Conservation (phyloP, 2,888 invertebrate genomes). For the Microplitis manilae region DNA sequence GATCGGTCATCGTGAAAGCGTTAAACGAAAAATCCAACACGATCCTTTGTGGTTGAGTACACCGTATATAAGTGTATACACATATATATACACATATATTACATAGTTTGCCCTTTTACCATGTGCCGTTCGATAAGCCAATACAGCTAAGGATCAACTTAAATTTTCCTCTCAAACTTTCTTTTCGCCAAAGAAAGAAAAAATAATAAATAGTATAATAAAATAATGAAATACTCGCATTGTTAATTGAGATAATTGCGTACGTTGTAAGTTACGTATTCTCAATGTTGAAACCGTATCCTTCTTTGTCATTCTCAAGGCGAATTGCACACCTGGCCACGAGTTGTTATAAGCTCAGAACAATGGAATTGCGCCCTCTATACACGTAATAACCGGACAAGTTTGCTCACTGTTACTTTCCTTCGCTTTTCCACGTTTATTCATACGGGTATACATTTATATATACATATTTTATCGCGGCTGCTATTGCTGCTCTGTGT, state of each 20-base stretch:
- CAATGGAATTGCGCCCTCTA: slow-evolving; percentile 61
- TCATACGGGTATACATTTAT: not conserved
- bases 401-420: slow-evolving; percentile 32
- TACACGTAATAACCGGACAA: slow-evolving; percentile 58
- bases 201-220: not conserved
- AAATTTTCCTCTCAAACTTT: not conserved
- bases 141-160: slow-evolving; percentile 17
- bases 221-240: not conserved
- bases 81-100: slow-evolving; percentile 11
- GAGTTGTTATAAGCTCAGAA: slow-evolving; percentile 53
- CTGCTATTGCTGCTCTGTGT: not conserved
- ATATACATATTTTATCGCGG: not conserved
- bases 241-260: not conserved
- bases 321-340: slow-evolving; percentile 49
- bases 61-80: not conserved
- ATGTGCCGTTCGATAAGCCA: slow-evolving; percentile 17
- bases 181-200: no score
- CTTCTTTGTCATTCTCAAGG: slow-evolving; percentile 5
- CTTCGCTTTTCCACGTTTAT: slow-evolving; percentile 18
- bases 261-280: not conserved
- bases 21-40: slow-evolving; percentile 32
- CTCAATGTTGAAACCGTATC: not conserved
- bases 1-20: slow-evolving; percentile 35
- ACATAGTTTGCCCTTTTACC: slow-evolving; percentile 22
- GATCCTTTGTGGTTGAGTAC: slow-evolving; percentile 16